Conservation (phyloP, 1,140 invertebrate species). For the Brachionus manjavacas region DNA sequence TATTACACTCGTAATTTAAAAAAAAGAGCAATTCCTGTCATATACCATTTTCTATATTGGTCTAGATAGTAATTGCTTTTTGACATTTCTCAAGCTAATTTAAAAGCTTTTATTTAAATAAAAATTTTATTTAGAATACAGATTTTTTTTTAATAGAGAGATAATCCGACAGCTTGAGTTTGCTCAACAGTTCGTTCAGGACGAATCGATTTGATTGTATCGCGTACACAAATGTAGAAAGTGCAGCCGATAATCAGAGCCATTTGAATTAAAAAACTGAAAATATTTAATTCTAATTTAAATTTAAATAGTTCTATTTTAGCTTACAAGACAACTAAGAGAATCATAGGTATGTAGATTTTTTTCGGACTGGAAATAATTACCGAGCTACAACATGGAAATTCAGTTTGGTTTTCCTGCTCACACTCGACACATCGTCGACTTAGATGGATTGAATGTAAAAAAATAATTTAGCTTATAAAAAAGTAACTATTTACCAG, state of each 20-base stretch:
- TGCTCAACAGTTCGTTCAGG: background rate
- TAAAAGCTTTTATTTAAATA: background rate
- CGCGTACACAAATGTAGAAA: background rate
- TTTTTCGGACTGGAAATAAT: background rate
- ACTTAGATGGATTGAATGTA: background rate
- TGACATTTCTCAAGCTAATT: background rate
- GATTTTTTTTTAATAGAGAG: background rate
- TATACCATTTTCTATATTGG: background rate
- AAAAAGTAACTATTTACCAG: background rate
- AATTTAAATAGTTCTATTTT: background rate
- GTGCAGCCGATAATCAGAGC: background rate
- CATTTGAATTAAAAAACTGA: background rate
- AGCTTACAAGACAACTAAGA: background rate
- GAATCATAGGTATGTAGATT: background rate
- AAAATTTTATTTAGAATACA: background rate
- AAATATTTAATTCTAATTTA: background rate
- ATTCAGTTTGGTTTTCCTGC: background rate
- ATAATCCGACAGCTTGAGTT: background rate
- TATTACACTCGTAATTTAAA: background rate
- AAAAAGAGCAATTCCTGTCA: background rate
- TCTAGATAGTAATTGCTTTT: slow-evolving; percentile 8
- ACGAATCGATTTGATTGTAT: background rate
- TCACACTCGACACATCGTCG: background rate
- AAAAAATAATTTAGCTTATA: background rate
- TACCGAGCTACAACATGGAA: background rate